Base-by-base conservation (phyloP, 1,140 invertebrate genomes). In the Cephus cinctus region DNA sequence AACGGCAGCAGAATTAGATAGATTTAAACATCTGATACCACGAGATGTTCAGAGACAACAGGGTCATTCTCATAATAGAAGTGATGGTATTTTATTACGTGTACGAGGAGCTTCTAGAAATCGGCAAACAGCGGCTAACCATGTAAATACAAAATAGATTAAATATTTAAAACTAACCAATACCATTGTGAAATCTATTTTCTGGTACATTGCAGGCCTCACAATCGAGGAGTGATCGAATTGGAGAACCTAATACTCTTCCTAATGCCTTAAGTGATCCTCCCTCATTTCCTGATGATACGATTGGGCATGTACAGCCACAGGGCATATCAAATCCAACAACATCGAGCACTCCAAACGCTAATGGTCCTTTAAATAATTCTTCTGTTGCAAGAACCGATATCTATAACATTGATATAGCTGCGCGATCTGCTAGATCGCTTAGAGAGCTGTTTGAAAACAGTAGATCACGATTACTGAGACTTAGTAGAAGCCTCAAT, bases 11-110 rank as follows among this genome's bases (percentile, higher is more conserved):
- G 74, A 78, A 57, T 50, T 78, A 31, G 63, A 70, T 23, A 67
- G 66, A 31, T 76, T 62, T 36, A 65, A 62, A 35, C 65, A 76
- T 43, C 44, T 76, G 0, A 65, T 75, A 47, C 67, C 73, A 5
- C 47, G 61, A 25, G 67, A 70, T 20, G 58, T 49, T 52, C 65
- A 65, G 40, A 54, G 67, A 15, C 49, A 54, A n/a, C 56, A 51
- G 42, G 41, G 34, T 5, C 56, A 59, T 47, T 20, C 47, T 6
- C 52, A 32, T 12, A 56, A 40, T 22, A 56, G 59, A 52, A 43
- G 56, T 9, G 59, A 66, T 5, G 61, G 56, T 36, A 53, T 38
- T 30, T 43, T 49, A 18, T 32, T 52, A 1, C 55, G 58, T 32
- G 52, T 47, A 6, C 61, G 56, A 43, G 42, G 48, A 20, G 53